These are phyloP conservation scores for Palaemon carinicauda DNA, from an alignment of 1,140 invertebrate genomes.

Conservation along the genomic window DNA sequence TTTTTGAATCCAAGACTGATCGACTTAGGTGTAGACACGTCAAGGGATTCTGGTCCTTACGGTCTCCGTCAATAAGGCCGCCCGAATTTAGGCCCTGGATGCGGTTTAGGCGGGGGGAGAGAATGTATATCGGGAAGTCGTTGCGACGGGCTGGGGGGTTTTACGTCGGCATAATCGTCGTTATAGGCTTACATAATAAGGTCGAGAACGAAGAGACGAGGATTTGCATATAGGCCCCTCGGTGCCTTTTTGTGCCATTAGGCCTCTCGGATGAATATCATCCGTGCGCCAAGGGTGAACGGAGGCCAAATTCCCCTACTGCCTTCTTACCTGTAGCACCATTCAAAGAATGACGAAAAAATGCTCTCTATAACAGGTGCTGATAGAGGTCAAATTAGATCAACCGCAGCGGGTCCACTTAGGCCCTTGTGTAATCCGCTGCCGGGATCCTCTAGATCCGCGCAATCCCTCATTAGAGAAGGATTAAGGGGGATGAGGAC, in stretches of 20 bases:
- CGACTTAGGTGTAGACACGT: no score
- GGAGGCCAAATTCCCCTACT: neutral
- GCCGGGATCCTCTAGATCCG: slow-evolving; percentile 45
- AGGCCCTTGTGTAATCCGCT: slow-evolving; percentile 52
- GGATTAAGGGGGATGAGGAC: slow-evolving; percentile 55
- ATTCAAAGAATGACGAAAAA: slow-evolving; percentile 9
- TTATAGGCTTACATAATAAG: neutral
- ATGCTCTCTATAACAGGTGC: slow-evolving; percentile 48
- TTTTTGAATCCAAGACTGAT: neutral
- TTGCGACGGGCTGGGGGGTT: neutral
- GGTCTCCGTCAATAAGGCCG: no score
- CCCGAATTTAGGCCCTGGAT: neutral
- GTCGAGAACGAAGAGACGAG: slow-evolving; percentile 27
- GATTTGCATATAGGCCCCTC: slow-evolving; percentile 46
- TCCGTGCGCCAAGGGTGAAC: neutral
- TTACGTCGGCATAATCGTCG: neutral
- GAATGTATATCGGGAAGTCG: neutral
- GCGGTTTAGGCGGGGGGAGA: neutral
- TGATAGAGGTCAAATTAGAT: slow-evolving; percentile 52
- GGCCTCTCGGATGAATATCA: neutral
- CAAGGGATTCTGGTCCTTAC: no score
- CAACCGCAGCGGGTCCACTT: slow-evolving; percentile 41
- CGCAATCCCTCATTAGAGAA: slow-evolving; percentile 55
- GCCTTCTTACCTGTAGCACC: slow-evolving; percentile 34
- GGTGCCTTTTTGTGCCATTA: neutral